These are phyloP conservation scores for Macropodus opercularis DNA, from an alignment of 2,797 vertebrate species.

Conservation along the genomic window DNA sequence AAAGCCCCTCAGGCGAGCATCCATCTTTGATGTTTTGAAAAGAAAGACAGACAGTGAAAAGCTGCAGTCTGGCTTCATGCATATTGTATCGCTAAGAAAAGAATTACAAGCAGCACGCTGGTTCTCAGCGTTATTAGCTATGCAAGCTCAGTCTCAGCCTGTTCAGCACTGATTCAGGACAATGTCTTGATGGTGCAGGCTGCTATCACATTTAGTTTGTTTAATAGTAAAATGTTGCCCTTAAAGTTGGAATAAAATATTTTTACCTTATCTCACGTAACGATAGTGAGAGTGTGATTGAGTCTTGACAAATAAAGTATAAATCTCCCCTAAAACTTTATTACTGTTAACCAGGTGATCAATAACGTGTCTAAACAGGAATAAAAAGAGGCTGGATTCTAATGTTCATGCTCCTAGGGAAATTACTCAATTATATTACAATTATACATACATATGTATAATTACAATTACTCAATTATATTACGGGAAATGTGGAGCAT, in stretches of 20 bases:
- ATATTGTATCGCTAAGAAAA: conserved; percentile 68
- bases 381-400: too few relatives aligned
- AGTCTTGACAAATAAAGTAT: too few relatives aligned
- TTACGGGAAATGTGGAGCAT: neutral
- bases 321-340: too few relatives aligned
- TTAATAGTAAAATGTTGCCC: too few relatives aligned
- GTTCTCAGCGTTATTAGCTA: conserved; percentile 58
- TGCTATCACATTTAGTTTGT: neutral
- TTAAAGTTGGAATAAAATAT: too few relatives aligned
- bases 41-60: conserved; percentile 63
- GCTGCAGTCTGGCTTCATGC: conserved; percentile 66
- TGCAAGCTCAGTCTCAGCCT: conserved; percentile 23
- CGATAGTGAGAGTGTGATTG: too few relatives aligned
- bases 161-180: conserved; percentile 1
- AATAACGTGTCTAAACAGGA: too few relatives aligned
- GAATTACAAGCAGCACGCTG: conserved; percentile 55
- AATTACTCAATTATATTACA: neutral
- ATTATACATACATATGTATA: too few relatives aligned
- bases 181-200: neutral
- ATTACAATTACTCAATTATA: too few relatives aligned
- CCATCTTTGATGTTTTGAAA: conserved; percentile 70
- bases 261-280: too few relatives aligned
- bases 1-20: conserved; percentile 54
- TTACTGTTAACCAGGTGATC: too few relatives aligned
- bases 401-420: neutral